Percentiles rank a stretch among this genome's conserved stretches.
These are phyloP conservation scores for Brachystomella parvula DNA, from an alignment of 1,140 invertebrate species.

Conservation along the genomic window DNA sequence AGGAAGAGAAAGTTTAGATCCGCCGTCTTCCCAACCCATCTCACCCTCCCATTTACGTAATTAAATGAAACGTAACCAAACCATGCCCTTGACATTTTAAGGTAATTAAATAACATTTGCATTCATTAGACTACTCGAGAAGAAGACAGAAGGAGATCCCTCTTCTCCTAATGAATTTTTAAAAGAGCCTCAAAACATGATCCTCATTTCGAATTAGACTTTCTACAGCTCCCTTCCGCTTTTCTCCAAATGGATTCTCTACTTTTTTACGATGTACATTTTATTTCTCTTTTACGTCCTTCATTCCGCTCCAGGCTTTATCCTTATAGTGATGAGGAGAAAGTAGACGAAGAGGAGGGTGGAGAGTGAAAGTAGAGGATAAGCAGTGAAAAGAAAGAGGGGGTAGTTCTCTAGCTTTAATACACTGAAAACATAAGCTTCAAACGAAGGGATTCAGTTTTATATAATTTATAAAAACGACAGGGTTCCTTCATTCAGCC, in stretches of 20 bases:
- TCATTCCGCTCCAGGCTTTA: background rate
- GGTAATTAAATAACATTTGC: slow-evolving; percentile 10
- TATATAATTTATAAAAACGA: too few relatives aligned
- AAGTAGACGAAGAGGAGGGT: background rate
- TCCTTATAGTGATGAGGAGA: background rate
- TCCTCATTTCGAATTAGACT: background rate
- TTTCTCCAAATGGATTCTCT: background rate
- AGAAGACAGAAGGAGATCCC: background rate
- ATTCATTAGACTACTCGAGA: background rate
- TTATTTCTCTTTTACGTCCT: slow-evolving; percentile 8
- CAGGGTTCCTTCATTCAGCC: too few relatives aligned
- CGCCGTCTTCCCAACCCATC: background rate
- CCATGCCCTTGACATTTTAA: slow-evolving; percentile 8
- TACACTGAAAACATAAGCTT: too few relatives aligned
- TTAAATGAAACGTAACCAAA: background rate
- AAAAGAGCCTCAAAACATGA: background rate
- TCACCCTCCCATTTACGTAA: background rate
- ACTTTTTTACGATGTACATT: background rate
- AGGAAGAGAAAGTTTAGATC: background rate
- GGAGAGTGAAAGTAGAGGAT: too few relatives aligned
- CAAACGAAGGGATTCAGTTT: too few relatives aligned
- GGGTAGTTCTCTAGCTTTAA: too few relatives aligned
- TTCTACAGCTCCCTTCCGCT: background rate
- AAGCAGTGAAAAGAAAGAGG: too few relatives aligned
- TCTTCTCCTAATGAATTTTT: slow-evolving; percentile 8